These are phyloP conservation scores for Gasterosteus aculeatus DNA, from an alignment of 2,113 vertebrate genomes.

Conservation along the genomic window DNA sequence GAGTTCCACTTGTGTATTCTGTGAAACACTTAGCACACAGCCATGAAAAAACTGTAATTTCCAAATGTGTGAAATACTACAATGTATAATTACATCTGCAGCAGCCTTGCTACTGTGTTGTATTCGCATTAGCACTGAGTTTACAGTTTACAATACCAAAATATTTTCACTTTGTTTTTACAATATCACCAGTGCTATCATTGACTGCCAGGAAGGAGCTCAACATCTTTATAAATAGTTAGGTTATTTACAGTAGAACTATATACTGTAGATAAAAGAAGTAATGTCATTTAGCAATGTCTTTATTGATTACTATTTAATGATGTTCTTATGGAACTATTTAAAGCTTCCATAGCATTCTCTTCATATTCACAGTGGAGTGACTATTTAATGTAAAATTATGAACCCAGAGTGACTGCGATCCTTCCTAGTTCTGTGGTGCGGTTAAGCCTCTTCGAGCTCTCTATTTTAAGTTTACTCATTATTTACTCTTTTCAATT, in stretches of 20 bases:
- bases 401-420: neutral
- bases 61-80: constrained; percentile 8
- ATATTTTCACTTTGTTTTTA: neutral
- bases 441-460: neutral
- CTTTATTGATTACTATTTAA: neutral
- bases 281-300: neutral
- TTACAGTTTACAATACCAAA: neutral
- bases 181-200: neutral
- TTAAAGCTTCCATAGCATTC: neutral
- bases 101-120: neutral
- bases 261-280: neutral
- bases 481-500: neutral
- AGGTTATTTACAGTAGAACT: neutral
- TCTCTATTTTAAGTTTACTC: neutral
- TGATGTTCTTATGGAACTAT: neutral
- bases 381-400: neutral
- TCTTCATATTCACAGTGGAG: neutral
- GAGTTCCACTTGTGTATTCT: constrained; percentile 25
- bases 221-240: neutral
- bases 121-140: neutral
- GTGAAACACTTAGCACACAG: constrained; percentile 21
- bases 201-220: neutral
- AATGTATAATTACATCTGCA: constrained; percentile 16
- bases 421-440: neutral
- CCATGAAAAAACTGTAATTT: constrained; percentile 13